Evolutionary conservation across 2,797 vertebrate species (phyloP).

Genomic region (Borostomias antarcticus): DNA sequence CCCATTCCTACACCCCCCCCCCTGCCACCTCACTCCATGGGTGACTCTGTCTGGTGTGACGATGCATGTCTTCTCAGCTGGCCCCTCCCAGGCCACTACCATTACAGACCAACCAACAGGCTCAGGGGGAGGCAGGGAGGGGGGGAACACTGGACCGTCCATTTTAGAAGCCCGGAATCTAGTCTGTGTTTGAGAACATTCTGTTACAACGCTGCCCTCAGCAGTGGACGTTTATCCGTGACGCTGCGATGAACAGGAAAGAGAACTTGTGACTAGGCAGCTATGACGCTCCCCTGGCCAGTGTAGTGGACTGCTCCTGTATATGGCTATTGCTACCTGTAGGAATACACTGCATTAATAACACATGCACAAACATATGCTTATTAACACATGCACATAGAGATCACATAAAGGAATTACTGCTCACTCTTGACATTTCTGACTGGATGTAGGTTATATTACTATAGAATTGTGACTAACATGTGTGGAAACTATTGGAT

Average conservation of each 20-base stretch:
- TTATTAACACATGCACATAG: slow-evolving; percentile 46
- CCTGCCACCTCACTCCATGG: slow-evolving; percentile 80
- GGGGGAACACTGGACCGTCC: neutral
- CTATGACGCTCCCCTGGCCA: slow-evolving; percentile 3
- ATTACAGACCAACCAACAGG: neutral
- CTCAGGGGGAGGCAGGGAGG: neutral
- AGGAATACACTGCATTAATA: slow-evolving; percentile 27
- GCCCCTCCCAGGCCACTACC: slow-evolving; percentile 61
- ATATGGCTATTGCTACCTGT: slow-evolving; percentile 12
- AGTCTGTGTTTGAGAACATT: neutral
- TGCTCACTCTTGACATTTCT: slow-evolving; percentile 25
- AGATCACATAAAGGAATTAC: slow-evolving; percentile 20
- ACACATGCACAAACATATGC: slow-evolving; percentile 28
- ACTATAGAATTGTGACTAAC: slow-evolving; percentile 62
- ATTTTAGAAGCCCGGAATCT: neutral
- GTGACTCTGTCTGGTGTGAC: slow-evolving; percentile 80
- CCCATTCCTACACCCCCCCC: slow-evolving; percentile 77
- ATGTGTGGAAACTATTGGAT: slow-evolving; percentile 52
- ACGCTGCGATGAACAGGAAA: neutral
- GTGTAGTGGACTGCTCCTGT: slow-evolving; percentile 31
- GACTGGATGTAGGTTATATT: slow-evolving; percentile 51
- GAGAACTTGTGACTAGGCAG: neutral
- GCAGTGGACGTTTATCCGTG: neutral
- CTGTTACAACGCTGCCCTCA: neutral
- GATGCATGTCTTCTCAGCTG: slow-evolving; percentile 80